A percentile compares a stretch with the other conserved stretches of the same genome.
Conservation (phyloP, 2,113 vertebrate genomes). For the Natator depressus region DNA sequence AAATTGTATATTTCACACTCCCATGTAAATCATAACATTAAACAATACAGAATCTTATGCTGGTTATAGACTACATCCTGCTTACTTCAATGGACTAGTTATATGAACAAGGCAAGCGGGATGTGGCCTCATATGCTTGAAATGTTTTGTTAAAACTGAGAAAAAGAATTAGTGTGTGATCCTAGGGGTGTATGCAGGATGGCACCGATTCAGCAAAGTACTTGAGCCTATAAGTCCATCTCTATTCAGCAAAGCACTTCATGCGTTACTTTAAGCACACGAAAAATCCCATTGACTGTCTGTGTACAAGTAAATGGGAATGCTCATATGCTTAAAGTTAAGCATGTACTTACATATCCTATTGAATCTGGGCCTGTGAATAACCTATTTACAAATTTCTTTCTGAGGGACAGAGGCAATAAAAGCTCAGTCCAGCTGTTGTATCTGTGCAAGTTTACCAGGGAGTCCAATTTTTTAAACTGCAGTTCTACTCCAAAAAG, state of each 20-base stretch:
- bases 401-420: not conserved
- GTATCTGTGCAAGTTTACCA: slow-evolving; percentile 6
- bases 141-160: not conserved
- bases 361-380: not conserved
- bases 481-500: not conserved
- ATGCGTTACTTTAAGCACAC: not conserved
- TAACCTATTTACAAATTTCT: slow-evolving; percentile 1
- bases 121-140: not conserved
- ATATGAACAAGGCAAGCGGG: not conserved
- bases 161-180: not conserved
- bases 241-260: not conserved
- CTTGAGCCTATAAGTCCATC: not conserved
- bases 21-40: not conserved
- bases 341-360: slow-evolving; percentile 18
- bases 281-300: not conserved
- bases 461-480: not conserved
- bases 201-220: not conserved
- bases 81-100: not conserved
- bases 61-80: not conserved
- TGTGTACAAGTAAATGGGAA: not conserved
- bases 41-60: not conserved
- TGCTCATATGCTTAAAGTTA: not conserved
- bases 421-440: slow-evolving; percentile 11
- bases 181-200: not conserved
- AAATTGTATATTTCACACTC: not conserved